A percentile compares a stretch with the other conserved stretches of the same genome.
phyloP scores from a whole-genome alignment of 2,797 vertebrate species.

The Parotocinclus haroldoi region DNA sequence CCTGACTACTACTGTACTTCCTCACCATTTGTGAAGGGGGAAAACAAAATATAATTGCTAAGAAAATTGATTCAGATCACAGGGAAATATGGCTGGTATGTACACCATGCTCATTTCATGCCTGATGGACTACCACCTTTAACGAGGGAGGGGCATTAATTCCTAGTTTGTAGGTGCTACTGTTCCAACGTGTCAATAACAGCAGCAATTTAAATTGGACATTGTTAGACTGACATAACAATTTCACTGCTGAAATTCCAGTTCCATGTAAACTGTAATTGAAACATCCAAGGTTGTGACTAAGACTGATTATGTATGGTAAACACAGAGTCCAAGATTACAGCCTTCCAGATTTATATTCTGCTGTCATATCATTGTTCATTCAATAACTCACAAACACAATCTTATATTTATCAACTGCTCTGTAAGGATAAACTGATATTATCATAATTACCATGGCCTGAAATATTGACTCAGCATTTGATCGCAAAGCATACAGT shows the following conservation, averaged over 20 bases:
- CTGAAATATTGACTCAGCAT: no score
- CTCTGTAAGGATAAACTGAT: no score
- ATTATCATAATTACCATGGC: no score
- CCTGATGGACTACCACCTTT: conserved; percentile 70
- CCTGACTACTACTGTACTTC: no score
- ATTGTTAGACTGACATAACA: conserved; percentile 77
- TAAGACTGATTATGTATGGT: conserved; percentile 42
- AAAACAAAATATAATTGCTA: conserved; percentile 59
- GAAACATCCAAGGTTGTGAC: conserved; percentile 60
- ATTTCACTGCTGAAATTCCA: conserved; percentile 67
- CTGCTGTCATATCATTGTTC: conserved; percentile 11
- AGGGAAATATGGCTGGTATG: conserved; percentile 70
- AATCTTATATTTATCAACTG: no score
- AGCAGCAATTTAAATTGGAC: conserved; percentile 79
- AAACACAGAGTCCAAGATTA: conserved; percentile 34
- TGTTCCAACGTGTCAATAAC: conserved; percentile 73
- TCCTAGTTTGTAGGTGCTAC: conserved; percentile 52
- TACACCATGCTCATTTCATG: conserved; percentile 77
- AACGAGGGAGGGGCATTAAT: conserved; percentile 59
- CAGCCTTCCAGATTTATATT: conserved; percentile 12
- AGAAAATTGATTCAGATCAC: conserved; percentile 63
- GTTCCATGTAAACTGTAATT: conserved; percentile 75
- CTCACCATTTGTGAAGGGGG: conserved; percentile 19
- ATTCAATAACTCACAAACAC: conserved; percentile 3
- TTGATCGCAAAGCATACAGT: no score